Conservation (phyloP, 2,888 invertebrate species). For the Cantharis lateralis region DNA sequence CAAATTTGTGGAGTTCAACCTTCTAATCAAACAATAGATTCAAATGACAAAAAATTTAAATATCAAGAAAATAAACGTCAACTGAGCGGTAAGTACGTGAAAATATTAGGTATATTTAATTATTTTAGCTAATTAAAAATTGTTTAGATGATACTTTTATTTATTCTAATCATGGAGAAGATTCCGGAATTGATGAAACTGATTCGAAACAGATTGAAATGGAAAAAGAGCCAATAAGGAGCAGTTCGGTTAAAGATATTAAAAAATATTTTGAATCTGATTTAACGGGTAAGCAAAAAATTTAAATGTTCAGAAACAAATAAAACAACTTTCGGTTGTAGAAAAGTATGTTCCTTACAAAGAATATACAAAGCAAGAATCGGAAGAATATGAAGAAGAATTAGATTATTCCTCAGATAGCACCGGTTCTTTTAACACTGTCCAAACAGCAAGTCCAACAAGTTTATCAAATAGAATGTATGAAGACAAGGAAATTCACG, state of each 20-base stretch:
- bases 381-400: not conserved
- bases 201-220: not conserved
- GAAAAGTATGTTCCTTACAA: slow-evolving; percentile 5
- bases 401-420: not conserved
- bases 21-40: not conserved
- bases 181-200: not conserved
- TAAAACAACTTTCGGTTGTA: not conserved
- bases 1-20: not conserved
- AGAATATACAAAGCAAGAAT: not conserved
- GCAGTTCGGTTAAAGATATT: not conserved
- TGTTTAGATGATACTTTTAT: not conserved
- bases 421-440: not conserved
- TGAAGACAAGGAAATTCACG: not conserved
- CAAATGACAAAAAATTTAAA: not conserved
- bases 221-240: not conserved
- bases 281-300: not conserved
- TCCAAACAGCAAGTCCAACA: not conserved
- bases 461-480: not conserved
- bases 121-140: not conserved
- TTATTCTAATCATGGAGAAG: not conserved
- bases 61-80: not conserved
- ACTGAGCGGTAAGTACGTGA: not conserved
- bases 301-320: not conserved
- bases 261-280: slow-evolving; percentile 5
- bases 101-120: not conserved